A percentile compares a stretch with the other conserved stretches of the same genome.
These are phyloP conservation scores for Isoperla grammatica DNA, from an alignment of 2,888 invertebrate species.

Conservation along the genomic window DNA sequence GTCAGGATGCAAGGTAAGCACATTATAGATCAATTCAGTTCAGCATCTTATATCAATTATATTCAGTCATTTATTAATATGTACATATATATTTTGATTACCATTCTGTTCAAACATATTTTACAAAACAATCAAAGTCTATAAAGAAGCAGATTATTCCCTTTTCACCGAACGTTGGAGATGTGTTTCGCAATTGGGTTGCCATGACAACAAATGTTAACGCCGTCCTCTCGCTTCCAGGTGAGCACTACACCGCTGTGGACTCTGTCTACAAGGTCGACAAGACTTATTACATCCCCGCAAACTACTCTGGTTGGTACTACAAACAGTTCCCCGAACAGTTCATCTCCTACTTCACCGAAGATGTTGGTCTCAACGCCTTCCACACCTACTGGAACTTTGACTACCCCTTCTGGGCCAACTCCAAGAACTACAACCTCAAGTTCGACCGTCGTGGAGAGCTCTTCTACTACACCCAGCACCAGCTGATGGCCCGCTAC, in stretches of 20 bases:
- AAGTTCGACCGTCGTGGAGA: slow-evolving; percentile 58
- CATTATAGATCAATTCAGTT: too few species aligned
- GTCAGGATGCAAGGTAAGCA: slow-evolving; percentile 9
- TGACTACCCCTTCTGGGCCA: slow-evolving; percentile 60
- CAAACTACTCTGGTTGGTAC: slow-evolving; percentile 57
- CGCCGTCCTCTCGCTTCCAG: too few species aligned
- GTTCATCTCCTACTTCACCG: slow-evolving; percentile 61
- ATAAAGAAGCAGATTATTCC: too few species aligned
- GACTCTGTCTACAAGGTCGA: slow-evolving; percentile 6
- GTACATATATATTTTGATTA: too few species aligned
- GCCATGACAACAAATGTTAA: too few species aligned
- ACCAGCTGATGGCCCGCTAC: slow-evolving; percentile 44
- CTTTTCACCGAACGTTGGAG: too few species aligned
- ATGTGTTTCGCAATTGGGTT: too few species aligned
- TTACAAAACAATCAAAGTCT: too few species aligned
- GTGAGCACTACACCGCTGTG: slow-evolving; percentile 7
- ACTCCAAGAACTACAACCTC: slow-evolving; percentile 49
- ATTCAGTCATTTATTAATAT: too few species aligned
- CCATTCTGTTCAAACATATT: too few species aligned
- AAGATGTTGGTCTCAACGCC: slow-evolving; percentile 63
- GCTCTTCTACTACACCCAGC: slow-evolving; percentile 40
- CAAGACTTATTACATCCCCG: slow-evolving; percentile 43
- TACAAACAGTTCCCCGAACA: slow-evolving; percentile 50
- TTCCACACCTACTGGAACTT: slow-evolving; percentile 54
- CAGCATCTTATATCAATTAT: too few species aligned